phyloP scores from a whole-genome alignment of 2,888 invertebrate species.

The Idaea straminata region DNA sequence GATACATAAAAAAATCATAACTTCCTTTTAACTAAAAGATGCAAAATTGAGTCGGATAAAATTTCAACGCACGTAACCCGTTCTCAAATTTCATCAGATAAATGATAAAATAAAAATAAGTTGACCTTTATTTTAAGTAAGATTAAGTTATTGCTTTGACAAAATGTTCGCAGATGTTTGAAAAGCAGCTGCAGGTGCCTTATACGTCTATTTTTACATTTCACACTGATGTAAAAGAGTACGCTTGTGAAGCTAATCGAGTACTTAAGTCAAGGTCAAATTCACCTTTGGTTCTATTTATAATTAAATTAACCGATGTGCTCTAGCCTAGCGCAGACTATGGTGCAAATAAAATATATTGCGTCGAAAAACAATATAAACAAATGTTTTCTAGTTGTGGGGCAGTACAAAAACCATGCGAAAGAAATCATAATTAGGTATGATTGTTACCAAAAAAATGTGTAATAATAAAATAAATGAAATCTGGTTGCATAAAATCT shows the following conservation, averaged over 20 bases:
- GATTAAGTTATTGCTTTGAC: conserved; percentile 12
- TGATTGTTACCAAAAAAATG: too few relatives aligned
- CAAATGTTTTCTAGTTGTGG: too few relatives aligned
- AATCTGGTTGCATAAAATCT: too few relatives aligned
- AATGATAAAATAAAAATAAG: background rate
- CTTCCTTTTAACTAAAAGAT: background rate
- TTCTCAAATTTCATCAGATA: background rate
- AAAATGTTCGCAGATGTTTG: conserved; percentile 25
- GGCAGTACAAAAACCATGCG: too few relatives aligned
- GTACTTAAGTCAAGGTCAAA: conserved; percentile 2
- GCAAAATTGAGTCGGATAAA: background rate
- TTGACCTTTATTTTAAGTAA: background rate
- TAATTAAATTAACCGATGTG: background rate
- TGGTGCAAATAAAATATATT: background rate
- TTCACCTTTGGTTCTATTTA: background rate
- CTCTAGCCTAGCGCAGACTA: background rate
- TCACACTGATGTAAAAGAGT: conserved; percentile 19
- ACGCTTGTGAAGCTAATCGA: background rate
- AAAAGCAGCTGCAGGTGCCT: conserved; percentile 25
- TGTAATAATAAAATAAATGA: too few relatives aligned
- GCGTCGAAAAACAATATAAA: too few relatives aligned
- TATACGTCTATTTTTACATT: conserved; percentile 25
- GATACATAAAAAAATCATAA: background rate
- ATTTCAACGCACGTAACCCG: background rate
- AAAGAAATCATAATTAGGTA: too few relatives aligned